Evolutionary conservation across 2,888 invertebrate species (phyloP), one percentile per base, ranked within the genome.

Genomic region (Odontomyia ornata): DNA sequence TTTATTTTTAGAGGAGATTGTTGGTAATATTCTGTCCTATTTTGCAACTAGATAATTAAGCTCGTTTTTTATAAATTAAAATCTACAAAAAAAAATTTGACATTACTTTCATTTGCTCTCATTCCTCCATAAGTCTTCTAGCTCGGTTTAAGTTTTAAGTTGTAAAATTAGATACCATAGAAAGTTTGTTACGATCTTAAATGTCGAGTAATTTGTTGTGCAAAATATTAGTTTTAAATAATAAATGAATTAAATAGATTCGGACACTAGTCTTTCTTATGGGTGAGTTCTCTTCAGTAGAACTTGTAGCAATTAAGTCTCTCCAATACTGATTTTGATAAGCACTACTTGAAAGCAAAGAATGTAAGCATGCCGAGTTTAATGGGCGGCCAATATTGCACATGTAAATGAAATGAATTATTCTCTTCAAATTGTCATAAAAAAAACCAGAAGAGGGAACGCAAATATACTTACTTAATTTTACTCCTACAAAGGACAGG

Each of bases 11-110:
- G 36, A 46, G 27, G 47, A 43, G 11, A 15, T 69, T 69, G 69
- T 69, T 69, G 69, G 21, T 69, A 69, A 47, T 69, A 47, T 13
- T 60, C 25, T 60, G 18, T 60, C 18, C 25, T 60, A 60, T 60
- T 25, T 60, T 60, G 4, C 52, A 4, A n/a, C n/a, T 18, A 52
- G 52, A 9, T 15, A 52, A 18, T n/a, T 52, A 52, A 52, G 57
- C 21, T 23, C 25, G 25, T 60, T 23, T 60, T n/a, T 67, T 30
- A 43, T 43, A 43, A 43, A 27, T 15, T 28, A 25, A 3, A 28
- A 64, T 28, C 13, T 15, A 1, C 13, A 64, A 28, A 64, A 15
- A 25, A 21, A 25, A 13, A 23, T 60, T 60, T n/a, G 13, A 64
- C 7, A 64, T 13, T n/a, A 28, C 11, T 1, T 64, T 4, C n/a